These are phyloP conservation scores for Oryzias curvinotus DNA, from an alignment of 2,113 vertebrate species.

Conservation along the genomic window DNA sequence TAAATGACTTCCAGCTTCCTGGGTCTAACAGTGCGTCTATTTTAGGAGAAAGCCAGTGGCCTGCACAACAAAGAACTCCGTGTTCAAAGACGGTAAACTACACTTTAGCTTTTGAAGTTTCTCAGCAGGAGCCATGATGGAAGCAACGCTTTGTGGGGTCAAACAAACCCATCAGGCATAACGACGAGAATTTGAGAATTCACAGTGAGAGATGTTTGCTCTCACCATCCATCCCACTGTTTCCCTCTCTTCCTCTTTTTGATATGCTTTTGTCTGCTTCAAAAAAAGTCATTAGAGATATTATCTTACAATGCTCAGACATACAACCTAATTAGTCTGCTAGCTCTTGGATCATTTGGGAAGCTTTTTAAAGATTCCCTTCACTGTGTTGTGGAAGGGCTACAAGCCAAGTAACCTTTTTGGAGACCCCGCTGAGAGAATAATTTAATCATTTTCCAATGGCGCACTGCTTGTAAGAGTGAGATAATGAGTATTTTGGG, in stretches of 20 bases:
- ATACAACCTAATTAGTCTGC: constrained; percentile 46
- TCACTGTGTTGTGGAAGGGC: constrained; percentile 38
- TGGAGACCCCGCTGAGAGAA: constrained; percentile 52
- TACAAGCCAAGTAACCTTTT: constrained; percentile 58
- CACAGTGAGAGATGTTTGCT: neutral
- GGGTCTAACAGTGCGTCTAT: constrained; percentile 51
- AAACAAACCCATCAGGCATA: constrained; percentile 28
- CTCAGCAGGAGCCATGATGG: constrained; percentile 28
- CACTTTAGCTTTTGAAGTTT: constrained; percentile 29
- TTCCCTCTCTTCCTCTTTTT: constrained; percentile 7
- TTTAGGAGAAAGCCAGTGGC: constrained; percentile 33
- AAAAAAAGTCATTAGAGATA: constrained; percentile 45
- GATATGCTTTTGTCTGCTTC: constrained; percentile 26
- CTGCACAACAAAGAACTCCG: constrained; percentile 23
- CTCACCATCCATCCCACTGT: neutral
- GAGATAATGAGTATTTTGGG: constrained; percentile 61
- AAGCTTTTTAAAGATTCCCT: constrained; percentile 23
- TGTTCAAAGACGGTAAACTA: constrained; percentile 34
- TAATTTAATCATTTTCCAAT: constrained; percentile 60
- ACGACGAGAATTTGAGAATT: no score
- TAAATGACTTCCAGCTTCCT: constrained; percentile 30
- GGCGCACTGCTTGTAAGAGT: constrained; percentile 51
- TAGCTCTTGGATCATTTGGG: constrained; percentile 29
- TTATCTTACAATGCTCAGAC: constrained; percentile 37
- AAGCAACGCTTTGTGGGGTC: constrained; percentile 32